Evolutionary conservation across 2,113 vertebrate genomes (phyloP).

Genomic region (Aptenodytes patagonicus): DNA sequence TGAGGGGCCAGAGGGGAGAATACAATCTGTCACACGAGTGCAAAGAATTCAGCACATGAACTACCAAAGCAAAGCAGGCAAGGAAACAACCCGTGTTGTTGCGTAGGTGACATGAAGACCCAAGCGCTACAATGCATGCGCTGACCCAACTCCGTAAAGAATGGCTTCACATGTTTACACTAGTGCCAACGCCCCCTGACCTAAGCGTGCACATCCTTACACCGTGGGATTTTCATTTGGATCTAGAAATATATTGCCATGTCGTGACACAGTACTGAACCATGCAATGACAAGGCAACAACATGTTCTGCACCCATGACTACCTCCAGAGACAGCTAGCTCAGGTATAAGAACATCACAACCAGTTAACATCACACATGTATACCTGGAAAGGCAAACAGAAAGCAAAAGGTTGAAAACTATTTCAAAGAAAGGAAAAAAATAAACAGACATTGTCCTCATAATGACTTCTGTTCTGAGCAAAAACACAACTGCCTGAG

Average conservation of each 20-base stretch:
- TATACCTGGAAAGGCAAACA: neutral
- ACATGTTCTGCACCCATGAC: neutral
- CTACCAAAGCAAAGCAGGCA: neutral
- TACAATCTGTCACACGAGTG: neutral
- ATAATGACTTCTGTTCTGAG: neutral
- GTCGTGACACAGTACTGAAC: neutral
- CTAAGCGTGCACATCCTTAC: rapidly evolving
- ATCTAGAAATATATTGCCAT: neutral
- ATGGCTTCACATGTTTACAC: neutral
- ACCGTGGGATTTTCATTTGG: rapidly evolving
- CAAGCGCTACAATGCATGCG: neutral
- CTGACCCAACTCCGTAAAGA: neutral
- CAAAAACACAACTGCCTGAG: neutral
- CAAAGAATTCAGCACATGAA: neutral
- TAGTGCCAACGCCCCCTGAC: neutral
- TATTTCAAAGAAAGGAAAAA: neutral
- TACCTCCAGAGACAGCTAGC: neutral
- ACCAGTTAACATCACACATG: neutral
- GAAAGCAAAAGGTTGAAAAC: neutral
- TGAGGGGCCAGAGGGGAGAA: neutral
- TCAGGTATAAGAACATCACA: neutral
- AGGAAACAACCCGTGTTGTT: rapidly evolving
- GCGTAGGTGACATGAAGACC: rapidly evolving
- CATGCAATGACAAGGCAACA: neutral
- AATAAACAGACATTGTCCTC: rapidly evolving